Evolutionary conservation across 1,140 invertebrate species (phyloP), one percentile per base, ranked within the genome.

Genomic region (Eciton burchellii): DNA sequence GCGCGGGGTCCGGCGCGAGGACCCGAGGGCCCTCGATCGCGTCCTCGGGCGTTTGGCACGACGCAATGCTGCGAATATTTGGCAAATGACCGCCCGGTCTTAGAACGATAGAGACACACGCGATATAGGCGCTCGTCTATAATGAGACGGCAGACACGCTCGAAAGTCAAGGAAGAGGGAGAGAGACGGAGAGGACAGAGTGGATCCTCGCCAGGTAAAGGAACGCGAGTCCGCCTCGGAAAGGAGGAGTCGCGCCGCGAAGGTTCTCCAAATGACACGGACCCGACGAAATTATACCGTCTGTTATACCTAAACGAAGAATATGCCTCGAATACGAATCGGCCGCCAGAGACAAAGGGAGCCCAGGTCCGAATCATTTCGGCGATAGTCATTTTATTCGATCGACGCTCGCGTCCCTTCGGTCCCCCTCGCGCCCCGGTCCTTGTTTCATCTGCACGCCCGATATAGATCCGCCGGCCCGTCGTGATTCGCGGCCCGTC

Each of bases 41-140:
- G 63, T 70, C 43, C 63, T 70, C 68, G 65, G 56, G n/a, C 73
- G 47, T 86, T 77, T 43, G 81, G 77, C 84, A 88, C 2, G 35
- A 89, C 84, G 88, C 93, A 92, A 92, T 92, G 90, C 90, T 91
- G 88, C 89, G 89, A 93, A 93, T 93, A 93, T 93, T 93, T 92
- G 87, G 56, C 90, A 93, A 93, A 93, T 92, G 87, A 89, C 88
- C 87, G 83, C 59, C 63, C 84, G 84, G 71, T 79, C 26, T 57
- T 70, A 62, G 35, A 66, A 82, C 47, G 66, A 66, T 47, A 60
- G 81, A 90, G 89, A 90, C 89, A 92, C 90, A 89, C 89, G 88
- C 90, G 68, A 84, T 71, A 52, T 74, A 83, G 43, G 62, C 83
- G 54, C 63, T 62, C 29, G 45, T 19, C 84, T 88, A 89, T 91